Evolutionary conservation across 2,113 vertebrate species (phyloP).

Genomic region (Syngnathus floridae): DNA sequence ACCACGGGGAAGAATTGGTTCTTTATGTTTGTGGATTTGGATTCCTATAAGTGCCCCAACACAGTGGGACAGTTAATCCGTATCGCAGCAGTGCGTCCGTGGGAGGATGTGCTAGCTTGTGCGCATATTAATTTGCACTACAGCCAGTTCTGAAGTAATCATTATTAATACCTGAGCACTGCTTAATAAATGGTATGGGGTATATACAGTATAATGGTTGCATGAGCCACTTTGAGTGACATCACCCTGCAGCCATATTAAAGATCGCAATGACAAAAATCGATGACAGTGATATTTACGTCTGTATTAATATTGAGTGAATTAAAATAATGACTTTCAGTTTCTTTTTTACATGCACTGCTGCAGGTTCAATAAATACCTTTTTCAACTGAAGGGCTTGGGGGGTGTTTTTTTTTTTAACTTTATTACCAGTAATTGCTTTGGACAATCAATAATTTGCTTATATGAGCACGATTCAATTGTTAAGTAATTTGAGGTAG

Average conservation of each 20-base stretch:
- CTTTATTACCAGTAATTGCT: no score
- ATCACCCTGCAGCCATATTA: neutral
- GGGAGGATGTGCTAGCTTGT: constrained; percentile 12
- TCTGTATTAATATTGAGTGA: neutral
- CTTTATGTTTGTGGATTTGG: constrained; percentile 16
- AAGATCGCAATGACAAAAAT: neutral
- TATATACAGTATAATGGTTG: neutral
- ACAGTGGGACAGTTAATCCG: constrained; percentile 34
- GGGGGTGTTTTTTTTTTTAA: neutral
- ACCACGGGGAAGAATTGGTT: neutral
- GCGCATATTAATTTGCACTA: constrained; percentile 15
- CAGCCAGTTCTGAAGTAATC: constrained; percentile 14
- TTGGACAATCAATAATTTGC: no score
- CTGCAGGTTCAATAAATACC: neutral
- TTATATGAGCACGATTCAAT: neutral
- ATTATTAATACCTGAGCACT: constrained; percentile 12
- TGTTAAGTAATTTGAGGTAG: neutral
- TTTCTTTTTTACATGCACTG: neutral
- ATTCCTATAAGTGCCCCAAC: constrained; percentile 39
- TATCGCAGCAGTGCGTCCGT: constrained; percentile 26
- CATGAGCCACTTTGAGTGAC: neutral
- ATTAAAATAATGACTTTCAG: neutral
- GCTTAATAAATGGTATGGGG: constrained; percentile 9
- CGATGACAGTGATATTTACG: neutral
- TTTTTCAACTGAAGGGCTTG: neutral